These are phyloP conservation scores for Thunnus thynnus DNA, from an alignment of 2,113 vertebrate genomes.

Conservation along the genomic window DNA sequence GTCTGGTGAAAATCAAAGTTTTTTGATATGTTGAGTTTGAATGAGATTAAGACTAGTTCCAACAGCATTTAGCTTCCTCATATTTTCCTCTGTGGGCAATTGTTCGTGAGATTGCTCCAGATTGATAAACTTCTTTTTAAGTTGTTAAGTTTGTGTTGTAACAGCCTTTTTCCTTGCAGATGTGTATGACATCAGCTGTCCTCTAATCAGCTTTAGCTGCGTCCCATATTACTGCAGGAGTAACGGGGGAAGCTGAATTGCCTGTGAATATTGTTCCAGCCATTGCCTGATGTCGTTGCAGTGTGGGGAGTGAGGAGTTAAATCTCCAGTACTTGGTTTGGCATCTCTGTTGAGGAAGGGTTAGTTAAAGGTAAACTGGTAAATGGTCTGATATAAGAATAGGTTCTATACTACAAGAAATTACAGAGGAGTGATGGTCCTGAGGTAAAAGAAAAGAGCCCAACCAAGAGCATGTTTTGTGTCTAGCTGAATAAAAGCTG, in stretches of 20 bases:
- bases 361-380: neutral
- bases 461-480: too few species aligned
- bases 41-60: conserved; percentile 2
- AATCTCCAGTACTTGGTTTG: conserved; percentile 10
- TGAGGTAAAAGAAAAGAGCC: too few species aligned
- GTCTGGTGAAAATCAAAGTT: neutral
- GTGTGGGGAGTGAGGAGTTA: neutral
- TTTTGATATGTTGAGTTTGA: conserved; percentile 1
- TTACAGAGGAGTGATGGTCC: neutral
- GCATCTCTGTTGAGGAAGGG: neutral
- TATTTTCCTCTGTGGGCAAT: neutral
- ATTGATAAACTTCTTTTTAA: neutral
- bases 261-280: neutral
- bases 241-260: neutral
- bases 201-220: conserved; percentile 1
- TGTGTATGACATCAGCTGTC: neutral
- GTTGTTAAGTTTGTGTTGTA: neutral
- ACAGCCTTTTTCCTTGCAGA: neutral
- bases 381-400: conserved; percentile 14
- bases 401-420: neutral
- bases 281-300: neutral
- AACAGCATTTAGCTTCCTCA: neutral
- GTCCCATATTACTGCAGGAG: neutral
- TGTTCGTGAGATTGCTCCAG: conserved; percentile 5
- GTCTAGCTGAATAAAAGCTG: too few species aligned